A percentile compares a stretch with the other conserved stretches of the same genome.
Evolutionary conservation across 64 coral and sea anemone species (phyloP).

Genomic region (Cladopsammia gracilis): DNA sequence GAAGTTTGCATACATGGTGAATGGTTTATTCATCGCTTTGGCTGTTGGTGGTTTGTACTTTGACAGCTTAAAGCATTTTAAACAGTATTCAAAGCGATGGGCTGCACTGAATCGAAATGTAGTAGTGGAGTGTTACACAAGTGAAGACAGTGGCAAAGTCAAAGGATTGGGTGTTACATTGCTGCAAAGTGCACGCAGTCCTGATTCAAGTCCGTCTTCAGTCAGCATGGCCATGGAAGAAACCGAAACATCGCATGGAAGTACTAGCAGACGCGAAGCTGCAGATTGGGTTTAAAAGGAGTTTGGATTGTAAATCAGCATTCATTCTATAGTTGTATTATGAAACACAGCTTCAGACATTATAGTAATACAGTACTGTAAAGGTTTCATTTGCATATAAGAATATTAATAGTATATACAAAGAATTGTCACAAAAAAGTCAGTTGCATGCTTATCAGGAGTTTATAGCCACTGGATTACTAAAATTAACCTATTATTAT

Average conservation of each 20-base stretch:
- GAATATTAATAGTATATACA: no score
- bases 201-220: not conserved
- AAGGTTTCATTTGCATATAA: no score
- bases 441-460: no score
- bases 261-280: constrained; percentile 3
- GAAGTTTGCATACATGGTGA: constrained; percentile 96
- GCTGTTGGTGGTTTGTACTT: constrained; percentile 95
- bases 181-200: not conserved
- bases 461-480: no score
- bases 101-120: constrained; percentile 86
- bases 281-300: constrained; percentile 14
- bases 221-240: constrained; percentile 2
- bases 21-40: constrained; percentile 93
- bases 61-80: constrained; percentile 92
- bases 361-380: no score
- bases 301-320: no score
- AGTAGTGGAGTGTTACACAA: constrained; percentile 76
- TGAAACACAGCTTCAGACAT: no score
- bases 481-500: no score
- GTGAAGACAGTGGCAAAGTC: constrained; percentile 18
- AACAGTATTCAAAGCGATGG: constrained; percentile 90
- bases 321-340: no score
- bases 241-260: not conserved
- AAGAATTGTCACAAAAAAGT: no score
- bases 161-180: not conserved